Conservation (phyloP, 2,797 vertebrate genomes). For the Buphagus erythrorhynchus region DNA sequence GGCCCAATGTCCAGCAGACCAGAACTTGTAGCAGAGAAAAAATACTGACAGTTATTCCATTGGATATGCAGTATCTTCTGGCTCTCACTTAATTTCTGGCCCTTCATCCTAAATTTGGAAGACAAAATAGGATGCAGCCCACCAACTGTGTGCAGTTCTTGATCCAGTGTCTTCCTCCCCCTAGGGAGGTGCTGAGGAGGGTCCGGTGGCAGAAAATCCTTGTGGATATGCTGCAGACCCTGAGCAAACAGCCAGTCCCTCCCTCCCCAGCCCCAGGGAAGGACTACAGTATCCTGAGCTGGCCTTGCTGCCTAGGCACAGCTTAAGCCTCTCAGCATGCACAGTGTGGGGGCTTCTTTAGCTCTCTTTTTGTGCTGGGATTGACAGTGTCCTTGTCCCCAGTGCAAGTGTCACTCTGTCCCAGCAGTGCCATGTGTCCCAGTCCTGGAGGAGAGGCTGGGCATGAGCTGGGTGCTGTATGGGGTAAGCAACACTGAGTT, state of each 20-base stretch:
- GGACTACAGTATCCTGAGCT: not conserved
- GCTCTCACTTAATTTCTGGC: not conserved
- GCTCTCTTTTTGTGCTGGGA: not conserved
- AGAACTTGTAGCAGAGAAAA: not conserved
- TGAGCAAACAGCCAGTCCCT: not conserved
- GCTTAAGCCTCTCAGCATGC: not conserved
- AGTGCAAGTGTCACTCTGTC: not conserved
- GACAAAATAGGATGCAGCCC: not conserved
- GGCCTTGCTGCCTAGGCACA: not conserved
- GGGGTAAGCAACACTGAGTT: rapidly evolving
- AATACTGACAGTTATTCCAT: not conserved
- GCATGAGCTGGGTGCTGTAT: rapidly evolving
- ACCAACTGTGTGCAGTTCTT: not conserved
- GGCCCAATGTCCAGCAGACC: not conserved
- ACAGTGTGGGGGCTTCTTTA: not conserved
- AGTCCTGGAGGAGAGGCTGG: not conserved
- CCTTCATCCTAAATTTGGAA: not conserved
- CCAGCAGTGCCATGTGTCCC: not conserved
- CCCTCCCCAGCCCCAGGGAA: not conserved
- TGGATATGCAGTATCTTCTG: rapidly evolving
- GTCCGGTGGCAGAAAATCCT: not conserved
- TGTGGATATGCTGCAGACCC: not conserved
- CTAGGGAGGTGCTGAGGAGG: not conserved
- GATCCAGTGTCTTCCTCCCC: not conserved
- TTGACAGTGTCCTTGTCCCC: not conserved